Conservation (phyloP, 1,140 invertebrate species). For the Armadillidium nasatum region DNA sequence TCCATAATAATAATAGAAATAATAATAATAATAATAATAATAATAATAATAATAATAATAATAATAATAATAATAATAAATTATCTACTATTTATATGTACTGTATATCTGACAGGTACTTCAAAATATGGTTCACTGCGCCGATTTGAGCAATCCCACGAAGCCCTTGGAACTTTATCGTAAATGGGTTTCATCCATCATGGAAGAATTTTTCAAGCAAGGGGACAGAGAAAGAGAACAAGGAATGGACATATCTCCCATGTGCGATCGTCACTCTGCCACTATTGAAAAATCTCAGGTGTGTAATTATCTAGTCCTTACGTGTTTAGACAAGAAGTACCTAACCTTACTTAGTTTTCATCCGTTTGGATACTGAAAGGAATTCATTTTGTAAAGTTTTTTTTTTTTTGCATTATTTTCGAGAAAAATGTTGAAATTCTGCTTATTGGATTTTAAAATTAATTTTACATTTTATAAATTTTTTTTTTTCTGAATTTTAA, state of each 20-base stretch:
- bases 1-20: neutral
- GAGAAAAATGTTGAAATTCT: too few species aligned
- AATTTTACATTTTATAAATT: too few species aligned
- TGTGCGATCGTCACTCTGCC: constrained; percentile 92
- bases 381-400: neutral
- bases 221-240: constrained; percentile 88
- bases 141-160: constrained; percentile 98
- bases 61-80: neutral
- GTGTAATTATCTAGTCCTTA: constrained; percentile 27
- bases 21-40: constrained; percentile 15
- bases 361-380: neutral
- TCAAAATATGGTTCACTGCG: constrained; percentile 98
- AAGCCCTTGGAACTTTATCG: constrained; percentile 90
- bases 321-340: neutral
- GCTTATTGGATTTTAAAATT: too few species aligned
- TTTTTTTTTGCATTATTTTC: too few species aligned
- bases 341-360: neutral
- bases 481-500: too few species aligned
- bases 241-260: constrained; percentile 91
- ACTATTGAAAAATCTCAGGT: constrained; percentile 96
- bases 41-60: constrained; percentile 13
- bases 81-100: too few species aligned
- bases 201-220: constrained; percentile 97
- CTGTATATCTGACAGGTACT: constrained; percentile 65
- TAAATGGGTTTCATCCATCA: constrained; percentile 85